phyloP scores from a whole-genome alignment of 2,888 invertebrate genomes.

The Papilio demoleus region DNA sequence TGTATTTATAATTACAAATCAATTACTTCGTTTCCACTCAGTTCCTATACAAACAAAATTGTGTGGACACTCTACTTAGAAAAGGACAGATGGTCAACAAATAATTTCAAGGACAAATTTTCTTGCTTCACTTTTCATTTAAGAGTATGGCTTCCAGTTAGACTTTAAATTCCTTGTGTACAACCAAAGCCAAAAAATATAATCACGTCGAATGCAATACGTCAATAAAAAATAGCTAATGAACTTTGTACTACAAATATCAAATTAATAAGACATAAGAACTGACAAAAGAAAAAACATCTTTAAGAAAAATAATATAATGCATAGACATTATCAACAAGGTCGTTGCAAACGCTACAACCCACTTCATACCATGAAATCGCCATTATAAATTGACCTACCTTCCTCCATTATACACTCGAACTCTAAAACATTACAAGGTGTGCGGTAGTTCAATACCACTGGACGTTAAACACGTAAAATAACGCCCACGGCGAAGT shows the following conservation, averaged over 20 bases:
- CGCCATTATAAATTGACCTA: constrained; percentile 46
- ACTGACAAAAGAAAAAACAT: constrained; percentile 12
- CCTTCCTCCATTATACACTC: constrained; percentile 34
- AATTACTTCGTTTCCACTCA: too few relatives aligned
- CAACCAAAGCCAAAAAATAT: too few relatives aligned
- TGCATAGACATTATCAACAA: constrained; percentile 50
- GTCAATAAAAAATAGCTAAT: neutral
- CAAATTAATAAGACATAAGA: neutral
- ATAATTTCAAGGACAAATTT: too few relatives aligned
- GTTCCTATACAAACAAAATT: too few relatives aligned
- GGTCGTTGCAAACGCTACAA: constrained; percentile 47
- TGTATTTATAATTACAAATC: too few relatives aligned
- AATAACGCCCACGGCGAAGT: constrained; percentile 60
- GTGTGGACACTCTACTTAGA: too few relatives aligned
- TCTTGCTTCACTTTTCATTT: too few relatives aligned
- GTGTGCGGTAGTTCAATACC: constrained; percentile 52
- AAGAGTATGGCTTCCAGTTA: too few relatives aligned
- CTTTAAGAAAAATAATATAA: constrained; percentile 32
- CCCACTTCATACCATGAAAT: constrained; percentile 45
- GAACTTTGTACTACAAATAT: neutral
- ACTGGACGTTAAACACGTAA: constrained; percentile 62
- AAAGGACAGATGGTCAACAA: too few relatives aligned
- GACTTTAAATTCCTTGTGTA: too few relatives aligned
- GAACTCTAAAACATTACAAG: constrained; percentile 36
- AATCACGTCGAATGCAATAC: too few relatives aligned